Conservation (phyloP, 37 sponge, comb jelly and placozoan genomes). For the Aplysina aerophoba region DNA sequence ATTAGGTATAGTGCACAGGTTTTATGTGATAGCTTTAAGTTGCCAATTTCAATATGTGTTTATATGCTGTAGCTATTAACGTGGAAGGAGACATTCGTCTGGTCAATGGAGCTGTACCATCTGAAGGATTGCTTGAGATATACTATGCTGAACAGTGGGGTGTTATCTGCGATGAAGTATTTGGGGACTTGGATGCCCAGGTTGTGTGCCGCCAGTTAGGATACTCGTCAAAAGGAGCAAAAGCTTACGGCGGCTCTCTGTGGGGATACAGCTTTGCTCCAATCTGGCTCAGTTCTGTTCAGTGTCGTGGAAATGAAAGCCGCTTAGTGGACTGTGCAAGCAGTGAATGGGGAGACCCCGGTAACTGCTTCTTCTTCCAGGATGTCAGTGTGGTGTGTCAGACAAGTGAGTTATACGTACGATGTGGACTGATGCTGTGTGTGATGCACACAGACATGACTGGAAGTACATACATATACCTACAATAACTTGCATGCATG, state of each 20-base stretch:
- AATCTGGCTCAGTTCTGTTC: constrained; percentile 43
- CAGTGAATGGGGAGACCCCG: neutral
- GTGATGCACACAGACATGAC: neutral
- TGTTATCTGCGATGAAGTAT: constrained; percentile 43
- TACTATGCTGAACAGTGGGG: constrained; percentile 40
- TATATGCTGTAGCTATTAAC: neutral
- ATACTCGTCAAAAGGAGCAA: constrained; percentile 15
- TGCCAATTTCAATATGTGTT: neutral
- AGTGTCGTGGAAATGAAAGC: constrained; percentile 40
- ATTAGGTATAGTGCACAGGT: too few relatives aligned
- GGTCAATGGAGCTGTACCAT: constrained; percentile 22
- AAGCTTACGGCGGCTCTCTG: neutral
- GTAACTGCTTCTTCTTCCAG: constrained; percentile 26
- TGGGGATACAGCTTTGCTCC: constrained; percentile 16
- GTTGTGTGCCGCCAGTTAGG: constrained; percentile 59
- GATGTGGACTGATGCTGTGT: neutral
- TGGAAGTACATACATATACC: too few relatives aligned
- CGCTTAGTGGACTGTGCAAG: constrained; percentile 23
- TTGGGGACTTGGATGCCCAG: constrained; percentile 23
- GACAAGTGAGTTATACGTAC: neutral
- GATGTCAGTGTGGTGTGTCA: constrained; percentile 40
- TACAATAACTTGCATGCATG: too few relatives aligned
- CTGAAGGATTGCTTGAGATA: constrained; percentile 51
- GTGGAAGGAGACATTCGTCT: constrained; percentile 46
- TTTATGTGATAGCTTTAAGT: neutral